phyloP scores from a whole-genome alignment of 2,888 invertebrate genomes.

The Griposia aprilina region DNA sequence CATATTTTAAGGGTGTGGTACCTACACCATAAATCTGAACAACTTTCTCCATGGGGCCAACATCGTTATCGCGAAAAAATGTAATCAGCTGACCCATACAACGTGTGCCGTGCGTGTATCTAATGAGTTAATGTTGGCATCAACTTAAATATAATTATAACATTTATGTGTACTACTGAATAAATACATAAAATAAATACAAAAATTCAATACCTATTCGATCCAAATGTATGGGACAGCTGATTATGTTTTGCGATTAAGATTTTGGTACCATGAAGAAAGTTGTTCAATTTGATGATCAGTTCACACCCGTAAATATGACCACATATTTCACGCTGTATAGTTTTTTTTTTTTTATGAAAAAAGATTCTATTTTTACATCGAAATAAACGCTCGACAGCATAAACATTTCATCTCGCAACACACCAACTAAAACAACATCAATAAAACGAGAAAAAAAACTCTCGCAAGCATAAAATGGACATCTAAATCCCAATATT shows the following conservation, averaged over 20 bases:
- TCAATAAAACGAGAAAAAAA: slow-evolving; percentile 36
- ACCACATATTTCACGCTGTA: neutral
- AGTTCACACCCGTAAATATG: neutral
- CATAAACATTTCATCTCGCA: neutral
- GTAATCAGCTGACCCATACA: neutral
- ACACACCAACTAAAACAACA: slow-evolving; percentile 22
- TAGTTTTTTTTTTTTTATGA: too few species aligned
- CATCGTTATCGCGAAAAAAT: neutral
- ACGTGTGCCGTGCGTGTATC: too few species aligned
- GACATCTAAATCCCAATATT: slow-evolving; percentile 44
- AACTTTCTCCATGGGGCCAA: neutral
- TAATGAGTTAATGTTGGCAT: too few species aligned
- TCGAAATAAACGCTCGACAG: neutral
- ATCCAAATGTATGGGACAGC: neutral
- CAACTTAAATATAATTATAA: too few species aligned
- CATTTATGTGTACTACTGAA: too few species aligned
- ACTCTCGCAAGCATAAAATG: slow-evolving; percentile 14
- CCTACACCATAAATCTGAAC: neutral
- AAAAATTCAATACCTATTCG: neutral
- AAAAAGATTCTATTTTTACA: neutral
- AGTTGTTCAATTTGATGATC: neutral
- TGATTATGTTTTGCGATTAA: neutral
- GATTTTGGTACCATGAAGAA: neutral
- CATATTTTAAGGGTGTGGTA: neutral
- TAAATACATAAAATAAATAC: too few species aligned